Base-by-base conservation (phyloP, 2,888 invertebrate genomes). In the Andricus quercusramuli region DNA sequence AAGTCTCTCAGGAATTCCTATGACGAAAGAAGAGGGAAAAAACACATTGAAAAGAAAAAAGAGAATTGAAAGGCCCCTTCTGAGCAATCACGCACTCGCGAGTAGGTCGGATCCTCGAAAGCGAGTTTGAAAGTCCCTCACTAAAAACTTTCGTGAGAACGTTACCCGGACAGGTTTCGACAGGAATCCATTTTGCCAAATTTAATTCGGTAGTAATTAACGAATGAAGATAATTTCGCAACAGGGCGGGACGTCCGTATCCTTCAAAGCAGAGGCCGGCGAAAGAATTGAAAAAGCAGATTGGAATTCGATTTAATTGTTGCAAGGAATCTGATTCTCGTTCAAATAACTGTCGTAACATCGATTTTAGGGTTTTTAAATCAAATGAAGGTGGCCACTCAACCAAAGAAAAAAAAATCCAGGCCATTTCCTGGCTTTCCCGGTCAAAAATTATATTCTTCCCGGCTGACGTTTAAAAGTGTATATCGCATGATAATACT, bases 71-170 rank as follows among this genome's bases (percentile, higher is more conserved):
- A 74, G 56, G 56, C 32, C 56, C 74, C 74, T 74, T 13, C 74
- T 74, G 74, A 32, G 56, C 74, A n/a, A 74, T 70, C 70, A 51
- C 47, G 25, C 29, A 70, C 29, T 20, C 47, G 25, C n/a, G 47
- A 70, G 51, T 68, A n/a, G 68, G 51, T 47, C 70, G 70, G 3
- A 70, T 51, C 70, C 47, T 70, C 51, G 47, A 70, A 64, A 64
- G 64, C 64, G 64, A 64, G 64, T 29, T 64, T 29, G 64, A 64
- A 70, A 51, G 70, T 74, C 29, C 37, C 20, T 51, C 64, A 62
- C 78, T 65, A 78, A 80, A 59, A 76, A 78, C 44, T 78, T 68
- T 77, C 83, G 82, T 82, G 82, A 83, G 80, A 83, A 83, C 78
- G 78, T 47, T 78, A 76, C 67, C 41, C 67, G 78, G 78, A 80